Evolutionary conservation across 2,888 invertebrate genomes (phyloP), one percentile per base, ranked within the genome.

Genomic region (Tachina fera): DNA sequence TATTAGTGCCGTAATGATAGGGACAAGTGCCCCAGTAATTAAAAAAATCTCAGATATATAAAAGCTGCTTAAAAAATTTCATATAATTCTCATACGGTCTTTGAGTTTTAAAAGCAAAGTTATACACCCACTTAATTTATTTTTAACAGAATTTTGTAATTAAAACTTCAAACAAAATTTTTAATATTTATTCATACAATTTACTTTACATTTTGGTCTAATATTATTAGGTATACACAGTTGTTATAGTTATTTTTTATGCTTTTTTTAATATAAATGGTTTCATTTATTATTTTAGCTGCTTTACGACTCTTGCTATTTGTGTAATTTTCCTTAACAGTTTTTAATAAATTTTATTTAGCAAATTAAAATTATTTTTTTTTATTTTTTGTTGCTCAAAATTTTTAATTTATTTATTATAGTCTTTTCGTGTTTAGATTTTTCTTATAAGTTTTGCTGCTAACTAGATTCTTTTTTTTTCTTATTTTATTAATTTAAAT

Each of bases 141-240:
- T 31, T 31, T 31, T 31, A 6, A 31, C 31, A 31, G 2, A 31
- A 31, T 31, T 31, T 5, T 31, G 31, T 31, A 31, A 31, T 6
- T 31, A 31, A 31, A 31, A 31, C 6, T 31, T 31, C 0, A 31
- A 31, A 31, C 31, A 0, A 31, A 31, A 31, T 31, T 31, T 31
- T 31, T 6, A 31, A 31, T 31, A 31, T 31, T 1, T 31, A 31
- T 6, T 31, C 31, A 31, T 31, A 16, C 49, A 41, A 70, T 19
- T 10, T 63, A 58, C 45, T 77, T 45, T 43, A 70, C 53, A 75
- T 51, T 63, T 84, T 77, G 80, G 74, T 81, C 81, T 85, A 81
- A 85, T 78, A 78, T 78, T 78, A 78, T 82, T 74, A 81, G 77
- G 58, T 77, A 81, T 70, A 85, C 85, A 82, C 70, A 85, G 78